Base-by-base conservation (phyloP, 35 echinoderm and acorn worm genomes). In the Eucidaris tribuloides region DNA sequence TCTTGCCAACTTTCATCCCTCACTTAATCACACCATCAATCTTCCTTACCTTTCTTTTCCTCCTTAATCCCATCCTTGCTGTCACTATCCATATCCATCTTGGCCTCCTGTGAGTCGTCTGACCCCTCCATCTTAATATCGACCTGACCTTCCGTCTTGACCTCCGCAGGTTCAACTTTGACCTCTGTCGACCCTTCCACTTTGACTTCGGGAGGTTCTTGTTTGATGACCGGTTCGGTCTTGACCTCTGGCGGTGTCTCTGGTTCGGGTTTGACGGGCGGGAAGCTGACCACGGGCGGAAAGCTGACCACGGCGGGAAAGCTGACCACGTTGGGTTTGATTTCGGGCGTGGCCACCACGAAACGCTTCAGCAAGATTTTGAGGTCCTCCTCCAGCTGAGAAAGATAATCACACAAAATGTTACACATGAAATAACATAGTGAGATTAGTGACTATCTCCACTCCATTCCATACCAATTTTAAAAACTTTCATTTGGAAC, bases 341-440 rank as follows among this genome's bases (percentile, higher is more conserved):
- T 54, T 44, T 46, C 33, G 36, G 77, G 22, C 25, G 70, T 50
- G 23, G 59, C 42, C 1, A 72, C 52, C 14, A 46, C 45, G 48
- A 93, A 89, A 35, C 91, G 76, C 84, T 79, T 82, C 25, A 89
- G 70, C 13, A 99, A 54, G 23, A 99, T 81, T 72, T 80, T 84
- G 9, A 99, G 46, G 42, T 99, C 96, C 42, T 93, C 96, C 62
- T 99, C 96, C 29, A 99, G 87, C 87, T 93, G 31, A 17, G n/a
- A n/a, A n/a, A n/a, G n/a, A n/a, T n/a, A n/a, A n/a, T n/a, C n/a
- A n/a, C n/a, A n/a, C n/a, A n/a, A n/a, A 55, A n/a, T 55, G 11
- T 55, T 11, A 14, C 11, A n/a, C 11, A 55, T 11, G 11, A 55
- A 14, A 55, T 14, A 55, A 55, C 50, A 14, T n/a, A n/a, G n/a